These are phyloP conservation scores for Cydia strobilella DNA, from an alignment of 1,140 invertebrate species.

Conservation along the genomic window DNA sequence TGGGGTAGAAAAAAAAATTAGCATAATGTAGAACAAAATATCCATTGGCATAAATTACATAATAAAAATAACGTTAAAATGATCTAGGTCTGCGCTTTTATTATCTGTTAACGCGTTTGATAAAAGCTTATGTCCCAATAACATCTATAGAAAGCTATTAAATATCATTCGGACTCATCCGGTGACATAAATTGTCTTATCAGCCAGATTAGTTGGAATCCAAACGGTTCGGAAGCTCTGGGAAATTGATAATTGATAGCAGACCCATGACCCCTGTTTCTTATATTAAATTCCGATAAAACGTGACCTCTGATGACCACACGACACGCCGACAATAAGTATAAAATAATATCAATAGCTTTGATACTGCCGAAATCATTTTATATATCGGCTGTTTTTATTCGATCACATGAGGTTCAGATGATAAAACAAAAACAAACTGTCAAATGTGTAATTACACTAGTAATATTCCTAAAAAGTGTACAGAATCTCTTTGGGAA, in stretches of 20 bases:
- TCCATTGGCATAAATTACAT: neutral
- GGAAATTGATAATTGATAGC: constrained; percentile 13
- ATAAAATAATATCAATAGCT: neutral
- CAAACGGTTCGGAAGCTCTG: constrained; percentile 5
- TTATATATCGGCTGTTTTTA: neutral
- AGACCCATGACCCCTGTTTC: constrained; percentile 16
- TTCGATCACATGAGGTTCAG: neutral
- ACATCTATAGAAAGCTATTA: neutral
- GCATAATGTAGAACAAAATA: too few species aligned
- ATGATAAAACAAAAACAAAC: too few species aligned
- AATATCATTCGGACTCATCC: neutral
- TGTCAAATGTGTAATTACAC: too few species aligned
- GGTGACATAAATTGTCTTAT: constrained; percentile 13
- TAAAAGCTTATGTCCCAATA: constrained; percentile 17
- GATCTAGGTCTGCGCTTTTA: neutral
- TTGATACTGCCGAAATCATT: neutral
- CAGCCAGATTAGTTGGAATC: constrained; percentile 7
- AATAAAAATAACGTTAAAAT: neutral
- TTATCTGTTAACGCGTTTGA: neutral
- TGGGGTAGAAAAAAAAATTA: too few species aligned
- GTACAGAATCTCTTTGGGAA: too few species aligned
- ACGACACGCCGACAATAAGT: neutral
- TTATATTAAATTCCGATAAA: constrained; percentile 6
- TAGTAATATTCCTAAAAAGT: too few species aligned
- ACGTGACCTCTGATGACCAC: neutral